Conservation (phyloP, 1,140 invertebrate species). For the Achroia grisella region DNA sequence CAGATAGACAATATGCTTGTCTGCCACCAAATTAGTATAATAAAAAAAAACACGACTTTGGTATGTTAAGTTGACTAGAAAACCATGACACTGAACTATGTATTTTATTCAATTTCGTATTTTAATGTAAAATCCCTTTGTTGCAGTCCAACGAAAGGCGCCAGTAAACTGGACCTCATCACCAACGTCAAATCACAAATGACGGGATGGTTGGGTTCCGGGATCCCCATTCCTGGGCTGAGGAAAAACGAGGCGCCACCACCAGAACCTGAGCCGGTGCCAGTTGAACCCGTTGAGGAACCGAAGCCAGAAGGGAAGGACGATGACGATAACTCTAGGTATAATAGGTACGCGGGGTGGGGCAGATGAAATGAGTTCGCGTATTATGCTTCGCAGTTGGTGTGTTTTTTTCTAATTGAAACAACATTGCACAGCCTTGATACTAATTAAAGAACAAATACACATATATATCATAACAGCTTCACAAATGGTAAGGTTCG, state of each 20-base stretch:
- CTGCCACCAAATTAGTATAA: too few species aligned
- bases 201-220: slow-evolving; percentile 85
- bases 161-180: slow-evolving; percentile 84
- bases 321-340: slow-evolving; percentile 89
- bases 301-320: slow-evolving; percentile 76
- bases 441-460: too few species aligned
- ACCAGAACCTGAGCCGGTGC: slow-evolving; percentile 60
- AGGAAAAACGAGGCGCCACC: slow-evolving; percentile 74
- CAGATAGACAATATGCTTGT: too few species aligned
- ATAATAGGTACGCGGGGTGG: slow-evolving; percentile 78
- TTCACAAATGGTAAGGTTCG: neutral
- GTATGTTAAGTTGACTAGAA: too few species aligned
- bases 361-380: slow-evolving; percentile 66
- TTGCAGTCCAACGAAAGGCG: slow-evolving; percentile 79
- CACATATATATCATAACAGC: neutral
- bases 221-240: slow-evolving; percentile 81
- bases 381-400: slow-evolving; percentile 16
- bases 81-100: too few species aligned
- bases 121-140: too few species aligned
- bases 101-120: too few species aligned
- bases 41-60: too few species aligned
- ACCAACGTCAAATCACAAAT: slow-evolving; percentile 88
- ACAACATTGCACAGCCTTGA: too few species aligned
- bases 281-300: slow-evolving; percentile 69
- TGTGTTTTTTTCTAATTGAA: slow-evolving; percentile 16